Percentiles rank a stretch among this genome's conserved stretches.
Evolutionary conservation across 2,888 invertebrate species (phyloP).

Genomic region (Malacosoma neustria): DNA sequence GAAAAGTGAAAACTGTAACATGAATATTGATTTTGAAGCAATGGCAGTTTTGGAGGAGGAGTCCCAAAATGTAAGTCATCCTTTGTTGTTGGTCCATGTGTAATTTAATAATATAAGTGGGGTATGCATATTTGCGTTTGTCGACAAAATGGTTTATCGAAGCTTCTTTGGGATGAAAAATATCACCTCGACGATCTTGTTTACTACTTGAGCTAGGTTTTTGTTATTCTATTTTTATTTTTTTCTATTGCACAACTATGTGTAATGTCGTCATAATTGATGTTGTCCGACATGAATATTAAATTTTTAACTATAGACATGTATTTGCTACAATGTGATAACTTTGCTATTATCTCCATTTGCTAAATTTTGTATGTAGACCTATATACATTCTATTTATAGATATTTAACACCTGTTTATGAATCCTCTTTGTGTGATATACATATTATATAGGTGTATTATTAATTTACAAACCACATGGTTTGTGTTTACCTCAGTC

Average conservation of each 20-base stretch:
- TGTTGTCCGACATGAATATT: background rate
- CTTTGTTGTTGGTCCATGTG: slow-evolving; percentile 31
- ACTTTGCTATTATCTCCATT: background rate
- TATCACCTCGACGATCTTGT: background rate
- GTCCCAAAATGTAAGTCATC: slow-evolving; percentile 72
- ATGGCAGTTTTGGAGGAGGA: slow-evolving; percentile 78
- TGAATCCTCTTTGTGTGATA: too few species aligned
- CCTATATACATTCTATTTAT: background rate
- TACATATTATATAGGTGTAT: too few species aligned
- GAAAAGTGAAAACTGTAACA: slow-evolving; percentile 20
- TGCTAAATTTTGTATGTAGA: background rate
- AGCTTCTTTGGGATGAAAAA: background rate
- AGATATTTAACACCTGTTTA: background rate
- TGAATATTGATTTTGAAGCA: slow-evolving; percentile 76
- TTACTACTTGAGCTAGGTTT: background rate
- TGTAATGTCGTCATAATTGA: slow-evolving; percentile 7
- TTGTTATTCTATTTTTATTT: background rate
- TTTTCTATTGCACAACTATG: slow-evolving; percentile 2
- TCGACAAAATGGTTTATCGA: background rate
- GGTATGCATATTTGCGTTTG: background rate
- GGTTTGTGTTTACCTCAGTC: too few species aligned
- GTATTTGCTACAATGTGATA: background rate
- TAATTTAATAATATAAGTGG: background rate
- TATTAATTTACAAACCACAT: too few species aligned
- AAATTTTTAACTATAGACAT: background rate